Evolutionary conservation across 2,797 vertebrate species (phyloP).

Genomic region (Syndactyla subalaris): DNA sequence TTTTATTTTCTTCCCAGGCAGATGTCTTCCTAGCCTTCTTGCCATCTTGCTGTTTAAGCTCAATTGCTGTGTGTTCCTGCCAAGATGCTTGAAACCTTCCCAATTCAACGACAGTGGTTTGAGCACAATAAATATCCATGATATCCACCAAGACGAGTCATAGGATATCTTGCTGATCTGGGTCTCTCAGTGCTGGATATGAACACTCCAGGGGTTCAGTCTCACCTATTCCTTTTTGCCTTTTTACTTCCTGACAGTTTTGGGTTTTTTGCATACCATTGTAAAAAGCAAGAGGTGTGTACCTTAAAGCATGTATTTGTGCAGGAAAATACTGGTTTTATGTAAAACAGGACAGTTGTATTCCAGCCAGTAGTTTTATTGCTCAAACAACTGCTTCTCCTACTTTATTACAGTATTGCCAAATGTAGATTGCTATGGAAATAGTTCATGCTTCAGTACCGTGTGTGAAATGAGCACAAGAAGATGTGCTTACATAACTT

Average conservation of each 20-base stretch:
- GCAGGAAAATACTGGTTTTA: neutral
- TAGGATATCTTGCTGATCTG: neutral
- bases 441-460: neutral
- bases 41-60: neutral
- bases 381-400: neutral
- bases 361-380: neutral
- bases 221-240: neutral
- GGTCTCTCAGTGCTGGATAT: neutral
- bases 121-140: neutral
- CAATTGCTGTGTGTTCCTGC: neutral
- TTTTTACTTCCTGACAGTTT: neutral
- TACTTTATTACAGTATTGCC: neutral
- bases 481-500: neutral
- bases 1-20: constrained; percentile 13
- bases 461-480: neutral
- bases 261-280: neutral
- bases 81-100: neutral
- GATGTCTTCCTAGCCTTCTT: neutral
- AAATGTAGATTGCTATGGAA: neutral
- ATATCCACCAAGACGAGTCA: neutral
- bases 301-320: neutral
- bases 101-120: neutral
- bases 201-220: neutral
- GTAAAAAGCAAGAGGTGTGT: neutral
- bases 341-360: neutral